Base-by-base conservation (phyloP, 2,888 invertebrate genomes). In the Leucania comma region DNA sequence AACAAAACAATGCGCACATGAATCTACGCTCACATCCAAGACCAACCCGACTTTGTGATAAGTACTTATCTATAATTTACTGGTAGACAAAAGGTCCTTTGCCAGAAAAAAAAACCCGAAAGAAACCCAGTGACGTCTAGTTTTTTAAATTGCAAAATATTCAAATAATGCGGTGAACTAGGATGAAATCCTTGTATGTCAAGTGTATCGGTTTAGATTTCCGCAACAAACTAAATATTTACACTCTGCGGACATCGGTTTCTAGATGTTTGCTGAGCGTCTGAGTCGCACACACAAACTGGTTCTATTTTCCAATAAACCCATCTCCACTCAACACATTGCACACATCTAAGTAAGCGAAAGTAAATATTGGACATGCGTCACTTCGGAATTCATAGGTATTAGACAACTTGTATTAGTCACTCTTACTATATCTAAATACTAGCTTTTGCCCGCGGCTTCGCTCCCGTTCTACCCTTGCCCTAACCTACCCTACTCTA, bases 221-320 rank as follows among this genome's bases (percentile, higher is more conserved):
- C 58, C 59, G 17, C 29, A 53, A 50, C 22, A 73, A 32, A 59
- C 26, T 51, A 68, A 60, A 75, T 74, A 75, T 69, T 75, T 68
- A 56, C n/a, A 38, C 26, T 48, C 1, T 26, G 26, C 20, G 75
- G 60, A 74, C 50, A 57, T 64, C 50, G 50, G 58, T 24, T 54
- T 68, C 63, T 29, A 74, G 35, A 56, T 68, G 56, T 75, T 74
- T 75, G 51, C 29, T 35, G 20, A 22, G n/a, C 42, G 57, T 48
- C 73, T 29, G 73, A 38, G 53, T 51, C 26, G 50, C 32, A 67
- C 57, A 48, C 46, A 72, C 10, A 35, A 35, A 54, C 35, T 35
- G 46, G 64, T 46, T 26, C 42, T 57, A 68, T 72, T 60, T 54
- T 72, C 46, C 22, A 65, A 58, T 54, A 65, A 65, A 64, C 20